Percentiles rank a stretch among this genome's conserved stretches.
These are phyloP conservation scores for Peromyscus maniculatus DNA, from an alignment of 2,113 vertebrate species.

Conservation along the genomic window DNA sequence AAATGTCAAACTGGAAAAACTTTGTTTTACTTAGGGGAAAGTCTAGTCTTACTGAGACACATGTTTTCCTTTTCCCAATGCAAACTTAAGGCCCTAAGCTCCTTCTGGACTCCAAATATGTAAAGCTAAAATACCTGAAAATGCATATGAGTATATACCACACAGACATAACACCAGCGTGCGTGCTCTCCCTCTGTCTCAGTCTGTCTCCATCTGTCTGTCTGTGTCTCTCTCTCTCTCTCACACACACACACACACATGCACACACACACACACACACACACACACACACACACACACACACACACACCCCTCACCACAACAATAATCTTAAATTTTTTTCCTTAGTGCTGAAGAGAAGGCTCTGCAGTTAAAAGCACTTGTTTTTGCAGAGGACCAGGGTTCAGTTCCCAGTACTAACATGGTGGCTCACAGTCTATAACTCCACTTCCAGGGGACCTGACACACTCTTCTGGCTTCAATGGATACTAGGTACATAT, in stretches of 20 bases:
- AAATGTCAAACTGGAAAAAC: constrained; percentile 42
- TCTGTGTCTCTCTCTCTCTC: no score
- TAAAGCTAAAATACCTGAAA: neutral
- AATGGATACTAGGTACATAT: neutral
- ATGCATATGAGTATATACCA: neutral
- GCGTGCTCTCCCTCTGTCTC: neutral
- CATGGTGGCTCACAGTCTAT: neutral
- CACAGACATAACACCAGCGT: neutral
- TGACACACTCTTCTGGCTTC: neutral
- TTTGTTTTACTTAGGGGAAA: no score
- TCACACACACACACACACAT: no score
- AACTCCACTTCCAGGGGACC: neutral
- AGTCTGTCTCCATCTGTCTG: neutral
- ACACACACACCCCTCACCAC: neutral
- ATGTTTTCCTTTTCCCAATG: neutral
- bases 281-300: neutral
- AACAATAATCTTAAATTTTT: neutral
- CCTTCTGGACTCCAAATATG: neutral
- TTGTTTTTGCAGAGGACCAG: neutral
- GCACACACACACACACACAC: neutral
- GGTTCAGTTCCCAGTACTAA: neutral
- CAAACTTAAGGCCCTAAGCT: neutral
- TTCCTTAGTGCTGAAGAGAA: neutral
- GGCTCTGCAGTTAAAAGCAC: neutral
- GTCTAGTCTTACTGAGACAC: constrained; percentile 1